Conservation (phyloP, 30 jellyfish, hydroid and myxozoan genomes). For the Morbakka virulenta region DNA sequence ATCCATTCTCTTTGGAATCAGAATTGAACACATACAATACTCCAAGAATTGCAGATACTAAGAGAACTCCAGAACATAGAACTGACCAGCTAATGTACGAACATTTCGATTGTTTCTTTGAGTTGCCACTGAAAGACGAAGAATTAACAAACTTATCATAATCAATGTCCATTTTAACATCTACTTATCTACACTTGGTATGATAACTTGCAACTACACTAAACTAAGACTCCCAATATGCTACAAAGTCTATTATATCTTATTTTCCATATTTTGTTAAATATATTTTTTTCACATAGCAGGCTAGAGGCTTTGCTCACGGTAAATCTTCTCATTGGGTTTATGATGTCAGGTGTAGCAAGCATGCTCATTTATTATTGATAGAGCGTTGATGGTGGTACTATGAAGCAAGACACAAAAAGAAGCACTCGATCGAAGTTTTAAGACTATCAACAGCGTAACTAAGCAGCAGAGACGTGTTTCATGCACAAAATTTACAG, state of each 20-base stretch:
- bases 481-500: too few relatives aligned
- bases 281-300: too few relatives aligned
- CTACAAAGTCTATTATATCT: too few relatives aligned
- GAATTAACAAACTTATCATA: slow-evolving; percentile 63
- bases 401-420: background rate
- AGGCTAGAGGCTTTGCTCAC: background rate
- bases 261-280: too few relatives aligned
- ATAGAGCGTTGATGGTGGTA: background rate
- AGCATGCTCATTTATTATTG: background rate
- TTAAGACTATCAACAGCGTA: too few relatives aligned
- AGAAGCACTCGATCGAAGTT: background rate
- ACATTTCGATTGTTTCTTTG: slow-evolving; percentile 26
- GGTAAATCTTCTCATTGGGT: background rate
- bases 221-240: too few relatives aligned
- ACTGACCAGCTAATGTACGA: slow-evolving; percentile 63
- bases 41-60: slow-evolving; percentile 60
- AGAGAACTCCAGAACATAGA: slow-evolving; percentile 58
- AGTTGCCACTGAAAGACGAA: slow-evolving; percentile 46
- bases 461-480: too few relatives aligned
- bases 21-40: slow-evolving; percentile 68
- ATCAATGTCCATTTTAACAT: slow-evolving; percentile 50
- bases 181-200: background rate
- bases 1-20: slow-evolving; percentile 75
- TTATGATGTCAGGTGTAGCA: background rate
- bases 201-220: too few relatives aligned